Percentiles rank a stretch among this genome's conserved stretches.
phyloP scores from a whole-genome alignment of 2,113 vertebrate species.

The Mixornis gularis region DNA sequence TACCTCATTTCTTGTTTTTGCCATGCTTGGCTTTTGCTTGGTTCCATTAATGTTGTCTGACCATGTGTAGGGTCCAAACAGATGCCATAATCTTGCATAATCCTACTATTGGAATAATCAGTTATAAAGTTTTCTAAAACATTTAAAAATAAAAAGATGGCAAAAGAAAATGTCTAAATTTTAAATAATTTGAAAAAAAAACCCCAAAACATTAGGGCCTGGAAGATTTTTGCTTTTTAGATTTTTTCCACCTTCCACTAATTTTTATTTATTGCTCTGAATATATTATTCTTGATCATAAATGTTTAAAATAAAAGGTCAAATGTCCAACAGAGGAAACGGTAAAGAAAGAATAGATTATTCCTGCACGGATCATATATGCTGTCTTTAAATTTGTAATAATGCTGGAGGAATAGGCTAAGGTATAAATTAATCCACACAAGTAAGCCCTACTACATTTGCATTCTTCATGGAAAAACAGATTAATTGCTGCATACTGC shows the following conservation, averaged over 20 bases:
- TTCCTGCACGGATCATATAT: not conserved
- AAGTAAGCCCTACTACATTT: not conserved
- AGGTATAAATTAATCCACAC: not conserved
- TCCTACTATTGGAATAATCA: not conserved
- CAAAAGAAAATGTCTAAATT: not conserved
- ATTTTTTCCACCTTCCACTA: not conserved
- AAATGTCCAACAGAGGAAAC: not conserved
- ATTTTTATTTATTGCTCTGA: not conserved
- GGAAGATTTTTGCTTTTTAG: not conserved
- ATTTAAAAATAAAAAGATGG: not conserved
- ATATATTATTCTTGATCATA: not conserved
- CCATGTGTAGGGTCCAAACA: not conserved
- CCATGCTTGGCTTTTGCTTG: not conserved
- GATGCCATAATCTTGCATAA: not conserved
- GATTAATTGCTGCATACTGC: not conserved
- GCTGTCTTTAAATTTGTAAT: not conserved
- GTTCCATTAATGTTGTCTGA: not conserved
- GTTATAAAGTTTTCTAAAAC: not conserved
- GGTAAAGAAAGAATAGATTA: not conserved
- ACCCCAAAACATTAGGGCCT: not conserved
- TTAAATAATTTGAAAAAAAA: not conserved
- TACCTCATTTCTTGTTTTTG: not conserved
- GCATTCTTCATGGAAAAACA: not conserved
- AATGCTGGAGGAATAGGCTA: not conserved
- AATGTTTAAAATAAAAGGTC: not conserved